A percentile compares a stretch with the other conserved stretches of the same genome.
Conservation (phyloP, 2,797 vertebrate species). For the Sciurus carolinensis region DNA sequence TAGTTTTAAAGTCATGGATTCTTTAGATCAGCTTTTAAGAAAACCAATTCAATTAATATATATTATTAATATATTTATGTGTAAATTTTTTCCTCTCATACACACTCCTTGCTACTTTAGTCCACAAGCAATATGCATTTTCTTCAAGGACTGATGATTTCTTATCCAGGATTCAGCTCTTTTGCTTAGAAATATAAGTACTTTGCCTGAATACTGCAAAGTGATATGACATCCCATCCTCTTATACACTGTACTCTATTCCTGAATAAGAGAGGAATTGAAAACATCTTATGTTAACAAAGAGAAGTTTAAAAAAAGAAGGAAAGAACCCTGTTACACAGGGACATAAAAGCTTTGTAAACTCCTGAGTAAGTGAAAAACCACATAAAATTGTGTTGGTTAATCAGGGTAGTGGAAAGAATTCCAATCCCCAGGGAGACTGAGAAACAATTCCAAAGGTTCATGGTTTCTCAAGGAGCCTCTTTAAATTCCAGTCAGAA, state of each 20-base stretch:
- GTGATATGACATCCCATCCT: accelerated
- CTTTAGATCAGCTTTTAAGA: neutral
- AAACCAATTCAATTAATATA: neutral
- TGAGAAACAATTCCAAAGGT: neutral
- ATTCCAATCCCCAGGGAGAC: neutral
- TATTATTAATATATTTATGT: accelerated
- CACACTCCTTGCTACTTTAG: no score
- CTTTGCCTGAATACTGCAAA: neutral
- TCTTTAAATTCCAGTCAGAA: neutral
- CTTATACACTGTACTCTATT: neutral
- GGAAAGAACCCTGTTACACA: neutral
- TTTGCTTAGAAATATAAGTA: neutral
- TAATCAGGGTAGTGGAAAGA: neutral
- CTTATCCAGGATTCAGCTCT: neutral
- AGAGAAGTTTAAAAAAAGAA: neutral
- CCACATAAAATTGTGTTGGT: neutral
- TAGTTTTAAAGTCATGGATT: neutral
- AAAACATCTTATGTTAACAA: neutral
- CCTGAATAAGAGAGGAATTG: neutral
- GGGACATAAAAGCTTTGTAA: neutral
- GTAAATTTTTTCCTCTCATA: neutral
- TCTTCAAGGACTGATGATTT: neutral
- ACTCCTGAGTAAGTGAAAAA: neutral
- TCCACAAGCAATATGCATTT: neutral
- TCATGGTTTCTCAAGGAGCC: neutral